Conservation (phyloP, 2,113 vertebrate species). For the Rhodinocichla rosea region DNA sequence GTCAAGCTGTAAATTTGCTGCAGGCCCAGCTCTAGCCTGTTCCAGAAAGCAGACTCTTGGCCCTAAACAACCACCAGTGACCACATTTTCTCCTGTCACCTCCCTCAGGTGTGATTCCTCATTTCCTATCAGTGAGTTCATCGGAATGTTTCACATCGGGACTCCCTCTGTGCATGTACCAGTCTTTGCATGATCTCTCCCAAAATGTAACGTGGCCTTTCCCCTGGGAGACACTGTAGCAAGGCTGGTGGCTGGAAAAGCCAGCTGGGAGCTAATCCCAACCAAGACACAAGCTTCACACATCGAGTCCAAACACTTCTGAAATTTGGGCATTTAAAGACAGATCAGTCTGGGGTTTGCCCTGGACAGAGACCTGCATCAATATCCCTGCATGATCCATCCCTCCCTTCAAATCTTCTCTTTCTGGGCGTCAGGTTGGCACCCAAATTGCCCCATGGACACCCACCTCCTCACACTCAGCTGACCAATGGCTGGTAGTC, state of each 20-base stretch:
- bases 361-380: neutral
- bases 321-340: neutral
- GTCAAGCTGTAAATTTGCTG: neutral
- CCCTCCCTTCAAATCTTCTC: neutral
- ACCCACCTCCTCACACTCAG: neutral
- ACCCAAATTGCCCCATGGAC: neutral
- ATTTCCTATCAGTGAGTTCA: neutral
- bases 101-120: neutral
- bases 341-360: neutral
- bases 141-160: accelerated
- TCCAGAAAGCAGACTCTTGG: neutral
- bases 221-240: neutral
- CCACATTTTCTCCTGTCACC: accelerated
- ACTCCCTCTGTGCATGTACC: neutral
- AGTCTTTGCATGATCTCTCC: neutral
- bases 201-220: neutral
- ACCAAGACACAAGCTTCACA: neutral
- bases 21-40: neutral
- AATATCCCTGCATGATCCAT: neutral
- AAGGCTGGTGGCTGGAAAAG: neutral
- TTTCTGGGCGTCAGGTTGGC: neutral
- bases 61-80: accelerated
- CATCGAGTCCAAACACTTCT: neutral
- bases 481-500: neutral
- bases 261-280: neutral